Base-by-base conservation (phyloP, 2,797 vertebrate genomes). In the Monodelphis domestica region DNA sequence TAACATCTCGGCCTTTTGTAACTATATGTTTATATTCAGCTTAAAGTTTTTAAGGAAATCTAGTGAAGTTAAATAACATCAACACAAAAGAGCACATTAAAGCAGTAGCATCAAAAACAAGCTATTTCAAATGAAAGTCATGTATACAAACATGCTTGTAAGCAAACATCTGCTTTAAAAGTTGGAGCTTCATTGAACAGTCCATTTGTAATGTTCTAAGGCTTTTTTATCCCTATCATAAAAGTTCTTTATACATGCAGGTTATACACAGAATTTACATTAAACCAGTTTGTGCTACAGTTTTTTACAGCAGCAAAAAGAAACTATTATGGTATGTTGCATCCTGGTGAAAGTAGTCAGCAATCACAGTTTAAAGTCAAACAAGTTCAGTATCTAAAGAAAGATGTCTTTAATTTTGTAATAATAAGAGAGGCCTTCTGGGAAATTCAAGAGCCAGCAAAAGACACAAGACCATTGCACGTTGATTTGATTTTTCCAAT, bases 101-200 rank as follows among this genome's bases (percentile, higher is more conserved):
- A 53, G 94, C 38, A 90, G 24, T 94, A 91, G 89, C 21, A 45
- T 54, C 51, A 94, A 78, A 90, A 78, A 94, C 1, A 52, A 1
- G 28, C 94, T 54, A 89, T 53, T 45, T 92, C 87, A 92, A 30
- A 88, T 11, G 24, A 94, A 92, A 93, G 54, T 53, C 84, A 91
- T 90, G 95, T 92, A 92, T 55, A 50, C 70, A 11, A 84, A 89
- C 84, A 92, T 91, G 88, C 53, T 88, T 93, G 3, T 89, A 91
- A 94, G 90, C 92, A 53, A 95, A 94, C 10, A 54, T 88, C 51
- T 26, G 56, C 94, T 28, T 93, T n/a, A 55, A 63, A 95, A 91
- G 57, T 33, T 52, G 56, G 38, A 92, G 90, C 53, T 90, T 90
- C 91, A 38, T 90, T 91, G 57, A 55, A 38, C 87, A 57, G 87